Evolutionary conservation across 2,113 vertebrate species (phyloP).

Genomic region (Macquaria ambigua): DNA sequence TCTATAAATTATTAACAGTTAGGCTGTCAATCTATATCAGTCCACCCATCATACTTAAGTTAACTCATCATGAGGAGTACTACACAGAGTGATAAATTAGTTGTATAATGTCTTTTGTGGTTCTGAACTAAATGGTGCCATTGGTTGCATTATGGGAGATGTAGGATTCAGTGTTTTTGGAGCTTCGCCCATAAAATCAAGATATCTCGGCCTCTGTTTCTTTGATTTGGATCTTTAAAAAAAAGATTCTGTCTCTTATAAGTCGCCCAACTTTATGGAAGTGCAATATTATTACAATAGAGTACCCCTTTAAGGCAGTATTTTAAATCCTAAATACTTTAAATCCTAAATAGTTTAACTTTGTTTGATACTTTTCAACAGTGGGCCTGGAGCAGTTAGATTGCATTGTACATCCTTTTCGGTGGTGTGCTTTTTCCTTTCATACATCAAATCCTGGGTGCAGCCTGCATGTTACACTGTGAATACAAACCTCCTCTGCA

Average conservation of each 20-base stretch:
- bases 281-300: not conserved
- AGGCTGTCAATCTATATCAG: not conserved
- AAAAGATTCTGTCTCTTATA: not conserved
- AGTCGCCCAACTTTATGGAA: not conserved
- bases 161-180: not conserved
- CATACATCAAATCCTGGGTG: not conserved
- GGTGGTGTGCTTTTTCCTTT: not conserved
- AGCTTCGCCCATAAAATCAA: not conserved
- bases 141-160: not conserved
- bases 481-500: conserved; percentile 4
- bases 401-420: not conserved
- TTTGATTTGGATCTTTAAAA: not conserved
- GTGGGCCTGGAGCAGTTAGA: no score
- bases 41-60: not conserved
- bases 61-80: no score
- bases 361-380: no score
- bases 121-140: not conserved
- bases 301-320: no score
- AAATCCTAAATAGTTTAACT: no score
- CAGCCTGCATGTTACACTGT: not conserved
- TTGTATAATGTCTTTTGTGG: no score
- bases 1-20: not conserved
- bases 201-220: not conserved
- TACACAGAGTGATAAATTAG: no score
- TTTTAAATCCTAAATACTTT: not conserved